Percentiles rank a stretch among this genome's conserved stretches.
Conservation (phyloP, 2,888 invertebrate genomes). For the Lissonota sp. region DNA sequence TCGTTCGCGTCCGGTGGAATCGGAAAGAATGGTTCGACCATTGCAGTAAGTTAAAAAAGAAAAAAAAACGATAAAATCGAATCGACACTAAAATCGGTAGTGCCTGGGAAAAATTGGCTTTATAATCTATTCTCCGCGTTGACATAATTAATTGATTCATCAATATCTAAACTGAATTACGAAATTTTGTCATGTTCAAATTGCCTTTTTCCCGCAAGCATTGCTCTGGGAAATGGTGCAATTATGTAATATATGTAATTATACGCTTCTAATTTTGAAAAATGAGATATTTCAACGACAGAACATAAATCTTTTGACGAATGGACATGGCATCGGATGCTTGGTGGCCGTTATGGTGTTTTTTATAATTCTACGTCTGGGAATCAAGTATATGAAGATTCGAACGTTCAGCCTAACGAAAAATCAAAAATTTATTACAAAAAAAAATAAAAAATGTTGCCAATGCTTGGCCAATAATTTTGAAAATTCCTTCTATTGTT, state of each 20-base stretch:
- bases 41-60: slow-evolving; percentile 91
- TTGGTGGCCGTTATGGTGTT: background rate
- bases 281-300: background rate
- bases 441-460: background rate
- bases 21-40: slow-evolving; percentile 98
- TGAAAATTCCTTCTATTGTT: background rate
- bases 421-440: too few relatives aligned
- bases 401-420: too few relatives aligned
- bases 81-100: slow-evolving; percentile 20
- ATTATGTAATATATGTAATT: slow-evolving; percentile 1
- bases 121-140: background rate
- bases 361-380: slow-evolving; percentile 19
- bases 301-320: background rate
- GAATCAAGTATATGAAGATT: background rate
- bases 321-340: slow-evolving; percentile 17
- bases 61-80: slow-evolving; percentile 34
- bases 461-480: background rate
- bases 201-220: slow-evolving; percentile 25
- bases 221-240: slow-evolving; percentile 15
- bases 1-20: slow-evolving; percentile 93
- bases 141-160: slow-evolving; percentile 13
- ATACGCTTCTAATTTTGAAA: background rate
- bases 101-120: slow-evolving; percentile 27
- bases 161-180: slow-evolving; percentile 2
- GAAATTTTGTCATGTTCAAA: slow-evolving; percentile 20